Conservation (phyloP, 2,888 invertebrate genomes). For the Abrostola tripartita region DNA sequence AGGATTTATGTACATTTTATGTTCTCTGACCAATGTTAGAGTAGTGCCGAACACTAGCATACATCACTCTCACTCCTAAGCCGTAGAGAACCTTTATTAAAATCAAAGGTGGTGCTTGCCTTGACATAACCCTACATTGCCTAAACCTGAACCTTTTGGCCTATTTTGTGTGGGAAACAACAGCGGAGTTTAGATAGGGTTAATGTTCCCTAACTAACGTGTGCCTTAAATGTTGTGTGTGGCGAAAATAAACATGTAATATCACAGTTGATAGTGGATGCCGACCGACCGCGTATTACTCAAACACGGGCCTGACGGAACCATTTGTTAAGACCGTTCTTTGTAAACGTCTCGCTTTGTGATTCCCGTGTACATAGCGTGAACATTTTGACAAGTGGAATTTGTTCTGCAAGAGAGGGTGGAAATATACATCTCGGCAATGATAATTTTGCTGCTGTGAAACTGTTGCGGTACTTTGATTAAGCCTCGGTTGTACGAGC, state of each 20-base stretch:
- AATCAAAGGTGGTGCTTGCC: background rate
- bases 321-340: constrained; percentile 84
- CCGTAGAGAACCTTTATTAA: background rate
- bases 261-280: constrained; percentile 71
- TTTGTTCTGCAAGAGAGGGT: constrained; percentile 79
- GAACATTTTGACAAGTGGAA: constrained; percentile 85
- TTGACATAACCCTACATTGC: background rate
- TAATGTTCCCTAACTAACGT: constrained; percentile 33
- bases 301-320: constrained; percentile 79
- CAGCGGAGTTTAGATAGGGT: constrained; percentile 4
- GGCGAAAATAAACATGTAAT: constrained; percentile 66
- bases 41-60: background rate
- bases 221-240: constrained; percentile 48
- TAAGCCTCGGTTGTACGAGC: constrained; percentile 41
- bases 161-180: background rate
- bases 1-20: background rate
- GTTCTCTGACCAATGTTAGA: constrained; percentile 1
- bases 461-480: constrained; percentile 59
- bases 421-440: constrained; percentile 66
- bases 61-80: background rate
- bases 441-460: constrained; percentile 67
- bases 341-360: constrained; percentile 84
- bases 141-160: background rate
- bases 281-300: constrained; percentile 73
- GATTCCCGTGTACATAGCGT: constrained; percentile 80